These are phyloP conservation scores for Cremastobaeus sp. DNA, from an alignment of 2,888 invertebrate species.

Conservation along the genomic window DNA sequence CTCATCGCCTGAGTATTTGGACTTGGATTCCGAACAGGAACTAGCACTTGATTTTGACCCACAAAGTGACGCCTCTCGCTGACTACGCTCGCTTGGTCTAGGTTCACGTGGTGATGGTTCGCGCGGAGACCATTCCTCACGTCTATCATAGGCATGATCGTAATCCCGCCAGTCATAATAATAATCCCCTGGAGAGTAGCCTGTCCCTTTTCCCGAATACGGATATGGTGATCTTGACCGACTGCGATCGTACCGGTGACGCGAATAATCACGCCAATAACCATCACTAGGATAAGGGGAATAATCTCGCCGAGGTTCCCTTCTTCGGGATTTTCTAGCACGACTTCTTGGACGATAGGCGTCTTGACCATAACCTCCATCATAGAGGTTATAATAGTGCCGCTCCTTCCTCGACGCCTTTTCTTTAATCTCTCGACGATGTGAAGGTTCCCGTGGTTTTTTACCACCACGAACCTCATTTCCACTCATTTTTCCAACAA, in stretches of 20 bases:
- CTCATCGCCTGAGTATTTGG: neutral
- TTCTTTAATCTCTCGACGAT: neutral
- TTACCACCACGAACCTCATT: too few species aligned
- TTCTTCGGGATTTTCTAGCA: neutral
- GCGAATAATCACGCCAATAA: neutral
- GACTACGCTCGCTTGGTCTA: neutral
- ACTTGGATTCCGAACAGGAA: neutral
- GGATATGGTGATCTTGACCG: neutral
- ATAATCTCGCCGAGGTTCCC: neutral
- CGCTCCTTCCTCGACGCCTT: neutral
- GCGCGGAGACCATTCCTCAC: neutral
- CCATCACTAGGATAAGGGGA: neutral
- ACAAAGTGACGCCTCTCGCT: neutral
- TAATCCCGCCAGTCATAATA: neutral
- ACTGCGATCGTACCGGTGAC: neutral
- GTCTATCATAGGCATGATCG: neutral
- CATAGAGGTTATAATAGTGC: neutral
- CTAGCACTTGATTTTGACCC: neutral
- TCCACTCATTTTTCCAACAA: too few species aligned
- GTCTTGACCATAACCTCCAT: neutral
- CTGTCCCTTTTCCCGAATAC: neutral
- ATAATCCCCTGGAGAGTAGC: neutral
- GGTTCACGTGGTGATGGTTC: neutral
- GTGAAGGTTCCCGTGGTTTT: too few species aligned
- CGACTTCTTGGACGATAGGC: neutral